These are phyloP conservation scores for Rhingia campestris DNA, from an alignment of 2,888 invertebrate species.

Conservation along the genomic window DNA sequence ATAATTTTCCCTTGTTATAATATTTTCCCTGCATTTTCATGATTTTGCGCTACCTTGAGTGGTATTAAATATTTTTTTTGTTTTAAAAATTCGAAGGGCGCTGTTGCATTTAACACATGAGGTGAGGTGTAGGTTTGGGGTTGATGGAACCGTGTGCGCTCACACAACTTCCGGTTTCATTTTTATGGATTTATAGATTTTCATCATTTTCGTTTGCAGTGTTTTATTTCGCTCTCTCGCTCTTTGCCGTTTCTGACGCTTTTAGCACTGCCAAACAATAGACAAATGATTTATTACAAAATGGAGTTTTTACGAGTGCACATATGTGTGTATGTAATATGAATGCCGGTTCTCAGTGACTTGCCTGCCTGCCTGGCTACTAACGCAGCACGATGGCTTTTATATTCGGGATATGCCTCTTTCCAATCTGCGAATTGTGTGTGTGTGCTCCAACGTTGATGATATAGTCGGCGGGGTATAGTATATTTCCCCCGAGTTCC, in stretches of 20 bases:
- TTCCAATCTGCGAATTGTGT: not conserved
- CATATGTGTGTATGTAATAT: constrained; percentile 46
- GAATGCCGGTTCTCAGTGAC: constrained; percentile 20
- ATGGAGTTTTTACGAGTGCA: constrained; percentile 72
- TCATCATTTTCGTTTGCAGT: constrained; percentile 55
- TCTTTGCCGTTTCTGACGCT: constrained; percentile 3
- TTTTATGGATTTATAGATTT: constrained; percentile 73
- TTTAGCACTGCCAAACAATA: constrained; percentile 63
- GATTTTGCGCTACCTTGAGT: constrained; percentile 2
- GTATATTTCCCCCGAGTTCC: constrained; percentile 26
- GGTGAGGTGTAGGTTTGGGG: not conserved
- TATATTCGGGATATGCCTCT: constrained; percentile 12
- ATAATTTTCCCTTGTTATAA: constrained; percentile 7
- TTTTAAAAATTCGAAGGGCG: constrained; percentile 52
- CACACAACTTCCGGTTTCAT: constrained; percentile 64
- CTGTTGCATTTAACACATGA: constrained; percentile 46
- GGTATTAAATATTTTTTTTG: not conserved
- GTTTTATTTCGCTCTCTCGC: constrained; percentile 22
- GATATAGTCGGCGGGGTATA: constrained; percentile 5
- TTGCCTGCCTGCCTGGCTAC: constrained; percentile 44
- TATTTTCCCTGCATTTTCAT: constrained; percentile 37
- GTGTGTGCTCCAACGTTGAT: constrained; percentile 14
- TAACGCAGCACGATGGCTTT: constrained; percentile 44
- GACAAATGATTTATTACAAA: constrained; percentile 74
- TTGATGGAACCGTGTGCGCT: constrained; percentile 5